Conservation (phyloP, 2,113 vertebrate species). For the Aegithalos caudatus region DNA sequence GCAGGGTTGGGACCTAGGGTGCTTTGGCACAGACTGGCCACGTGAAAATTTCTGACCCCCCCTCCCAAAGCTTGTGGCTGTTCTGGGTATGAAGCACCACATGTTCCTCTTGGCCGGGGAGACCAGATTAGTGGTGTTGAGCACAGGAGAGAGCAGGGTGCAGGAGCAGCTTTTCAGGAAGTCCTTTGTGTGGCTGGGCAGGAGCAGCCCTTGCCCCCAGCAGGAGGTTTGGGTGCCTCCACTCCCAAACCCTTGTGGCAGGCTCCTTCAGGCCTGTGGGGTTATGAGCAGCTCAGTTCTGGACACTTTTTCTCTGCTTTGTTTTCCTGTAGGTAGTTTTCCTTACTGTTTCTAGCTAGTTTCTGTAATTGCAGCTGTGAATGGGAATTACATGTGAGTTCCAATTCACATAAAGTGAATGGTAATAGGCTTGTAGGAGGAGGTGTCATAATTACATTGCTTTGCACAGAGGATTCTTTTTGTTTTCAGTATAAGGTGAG, state of each 20-base stretch:
- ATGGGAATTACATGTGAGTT: neutral
- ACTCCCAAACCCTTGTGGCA: rapidly evolving
- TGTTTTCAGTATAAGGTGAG: neutral
- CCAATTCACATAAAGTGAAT: neutral
- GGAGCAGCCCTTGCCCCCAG: neutral
- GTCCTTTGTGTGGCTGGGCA: neutral
- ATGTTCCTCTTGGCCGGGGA: neutral
- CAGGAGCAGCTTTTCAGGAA: neutral
- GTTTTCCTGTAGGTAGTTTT: neutral
- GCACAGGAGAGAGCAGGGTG: neutral
- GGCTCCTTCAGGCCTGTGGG: neutral
- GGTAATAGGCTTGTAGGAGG: neutral
- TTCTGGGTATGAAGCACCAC: neutral
- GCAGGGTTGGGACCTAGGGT: rapidly evolving
- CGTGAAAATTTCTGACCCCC: neutral
- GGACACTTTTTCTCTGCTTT: neutral
- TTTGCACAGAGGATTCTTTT: neutral
- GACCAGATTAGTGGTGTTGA: neutral
- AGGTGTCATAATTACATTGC: neutral
- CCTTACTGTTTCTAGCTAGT: neutral
- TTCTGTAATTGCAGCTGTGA: neutral
- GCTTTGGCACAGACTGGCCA: neutral
- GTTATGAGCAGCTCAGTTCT: neutral
- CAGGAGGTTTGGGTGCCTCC: neutral
- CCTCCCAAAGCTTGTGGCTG: rapidly evolving